These are phyloP conservation scores for Stenotaenia linearis DNA, from an alignment of 2,888 invertebrate genomes.

Conservation along the genomic window DNA sequence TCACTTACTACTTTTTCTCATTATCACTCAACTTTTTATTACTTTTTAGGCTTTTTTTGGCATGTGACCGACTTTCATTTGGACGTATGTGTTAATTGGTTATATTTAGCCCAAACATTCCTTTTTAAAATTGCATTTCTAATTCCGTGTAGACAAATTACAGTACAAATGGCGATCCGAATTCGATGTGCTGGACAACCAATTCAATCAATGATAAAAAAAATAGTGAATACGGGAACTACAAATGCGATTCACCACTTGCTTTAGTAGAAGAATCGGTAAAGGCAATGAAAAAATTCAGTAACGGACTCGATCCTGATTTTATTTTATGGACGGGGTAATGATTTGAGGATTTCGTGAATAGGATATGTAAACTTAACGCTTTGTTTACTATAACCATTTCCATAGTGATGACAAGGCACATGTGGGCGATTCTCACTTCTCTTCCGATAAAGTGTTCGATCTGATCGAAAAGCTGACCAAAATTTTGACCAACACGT, in stretches of 20 bases:
- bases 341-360: slow-evolving; percentile 44
- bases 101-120: background rate
- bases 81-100: slow-evolving; percentile 54
- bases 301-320: slow-evolving; percentile 74
- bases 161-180: slow-evolving; percentile 66
- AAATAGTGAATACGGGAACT: slow-evolving; percentile 67
- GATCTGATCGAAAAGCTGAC: background rate
- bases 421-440: background rate
- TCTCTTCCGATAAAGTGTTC: background rate
- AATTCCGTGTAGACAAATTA: slow-evolving; percentile 53
- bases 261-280: slow-evolving; percentile 82
- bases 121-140: background rate
- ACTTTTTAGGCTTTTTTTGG: slow-evolving; percentile 79
- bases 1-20: background rate
- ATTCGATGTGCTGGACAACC: slow-evolving; percentile 62
- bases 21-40: background rate
- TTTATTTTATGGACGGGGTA: slow-evolving; percentile 94
- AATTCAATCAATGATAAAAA: slow-evolving; percentile 46
- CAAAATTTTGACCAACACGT: background rate
- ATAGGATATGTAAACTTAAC: background rate
- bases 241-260: slow-evolving; percentile 83
- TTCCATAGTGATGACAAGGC: slow-evolving; percentile 30
- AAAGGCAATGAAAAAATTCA: slow-evolving; percentile 69
- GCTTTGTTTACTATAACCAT: background rate
- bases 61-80: slow-evolving; percentile 90